These are phyloP conservation scores for Bombus picipes DNA, from an alignment of 1,140 invertebrate species.

Conservation along the genomic window DNA sequence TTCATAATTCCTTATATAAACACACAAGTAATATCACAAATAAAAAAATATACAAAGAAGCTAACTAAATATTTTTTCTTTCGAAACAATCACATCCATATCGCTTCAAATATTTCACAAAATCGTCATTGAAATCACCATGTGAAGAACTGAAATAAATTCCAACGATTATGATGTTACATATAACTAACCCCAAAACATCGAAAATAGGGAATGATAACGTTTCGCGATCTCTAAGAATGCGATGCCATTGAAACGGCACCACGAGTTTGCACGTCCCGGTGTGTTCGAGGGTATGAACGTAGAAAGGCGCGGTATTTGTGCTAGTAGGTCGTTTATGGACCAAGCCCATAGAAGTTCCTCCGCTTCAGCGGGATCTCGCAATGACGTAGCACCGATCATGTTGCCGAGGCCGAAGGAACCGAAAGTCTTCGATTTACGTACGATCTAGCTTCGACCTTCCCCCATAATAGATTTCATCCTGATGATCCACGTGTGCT, in stretches of 20 bases:
- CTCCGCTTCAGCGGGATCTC: conserved; percentile 62
- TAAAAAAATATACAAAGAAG: neutral
- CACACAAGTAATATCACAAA: neutral
- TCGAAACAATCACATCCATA: neutral
- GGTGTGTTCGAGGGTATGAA: conserved; percentile 48
- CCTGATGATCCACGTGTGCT: neutral
- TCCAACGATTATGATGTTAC: neutral
- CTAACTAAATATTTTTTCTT: neutral
- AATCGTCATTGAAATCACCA: too few relatives aligned
- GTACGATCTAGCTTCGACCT: neutral
- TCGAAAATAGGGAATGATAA: neutral
- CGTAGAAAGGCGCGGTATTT: conserved; percentile 79
- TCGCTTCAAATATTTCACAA: too few relatives aligned
- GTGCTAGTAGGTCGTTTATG: conserved; percentile 79
- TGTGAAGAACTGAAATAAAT: neutral
- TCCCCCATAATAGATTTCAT: neutral
- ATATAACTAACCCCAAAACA: neutral
- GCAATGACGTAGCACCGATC: conserved; percentile 32
- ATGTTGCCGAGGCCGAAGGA: neutral
- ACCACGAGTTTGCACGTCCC: conserved; percentile 24
- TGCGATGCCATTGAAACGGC: conserved; percentile 35
- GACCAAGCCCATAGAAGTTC: conserved; percentile 79
- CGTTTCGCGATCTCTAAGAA: conserved; percentile 2
- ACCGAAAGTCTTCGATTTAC: conserved; percentile 26
- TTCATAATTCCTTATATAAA: neutral